Conservation (phyloP, 2,888 invertebrate species). For the Agrochola lota region DNA sequence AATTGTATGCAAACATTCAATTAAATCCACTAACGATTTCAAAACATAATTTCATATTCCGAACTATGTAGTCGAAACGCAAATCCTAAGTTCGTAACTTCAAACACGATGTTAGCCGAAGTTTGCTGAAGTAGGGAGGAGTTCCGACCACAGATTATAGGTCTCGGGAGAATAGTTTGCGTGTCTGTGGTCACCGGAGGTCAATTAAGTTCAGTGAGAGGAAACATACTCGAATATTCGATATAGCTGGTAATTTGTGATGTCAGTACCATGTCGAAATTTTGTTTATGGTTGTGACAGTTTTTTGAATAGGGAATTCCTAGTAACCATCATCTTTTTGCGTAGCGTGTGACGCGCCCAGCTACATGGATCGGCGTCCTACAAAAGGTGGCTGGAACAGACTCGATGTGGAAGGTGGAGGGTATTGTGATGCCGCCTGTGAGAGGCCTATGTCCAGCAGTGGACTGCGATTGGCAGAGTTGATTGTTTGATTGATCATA, state of each 20-base stretch:
- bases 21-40: conserved; percentile 25
- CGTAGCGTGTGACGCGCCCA: background rate
- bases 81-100: conserved; percentile 44
- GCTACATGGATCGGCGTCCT: background rate
- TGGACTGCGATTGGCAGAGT: background rate
- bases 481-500: background rate
- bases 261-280: conserved; percentile 7
- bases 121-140: conserved; percentile 46
- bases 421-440: no score
- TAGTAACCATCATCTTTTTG: background rate
- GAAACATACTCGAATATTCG: conserved; percentile 22
- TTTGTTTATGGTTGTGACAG: background rate
- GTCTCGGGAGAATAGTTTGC: conserved; percentile 41
- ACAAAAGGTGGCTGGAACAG: no score
- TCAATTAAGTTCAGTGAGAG: conserved; percentile 49
- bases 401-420: background rate
- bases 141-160: conserved; percentile 51
- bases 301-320: background rate
- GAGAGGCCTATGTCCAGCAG: no score
- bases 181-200: conserved; percentile 39
- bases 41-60: conserved; percentile 41
- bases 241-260: conserved; percentile 18
- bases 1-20: conserved; percentile 8
- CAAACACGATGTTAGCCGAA: conserved; percentile 47
- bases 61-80: conserved; percentile 31